Percentiles rank a stretch among this genome's conserved stretches.
phyloP scores from a whole-genome alignment of 2,797 vertebrate genomes.

The Clarias fuscus region DNA sequence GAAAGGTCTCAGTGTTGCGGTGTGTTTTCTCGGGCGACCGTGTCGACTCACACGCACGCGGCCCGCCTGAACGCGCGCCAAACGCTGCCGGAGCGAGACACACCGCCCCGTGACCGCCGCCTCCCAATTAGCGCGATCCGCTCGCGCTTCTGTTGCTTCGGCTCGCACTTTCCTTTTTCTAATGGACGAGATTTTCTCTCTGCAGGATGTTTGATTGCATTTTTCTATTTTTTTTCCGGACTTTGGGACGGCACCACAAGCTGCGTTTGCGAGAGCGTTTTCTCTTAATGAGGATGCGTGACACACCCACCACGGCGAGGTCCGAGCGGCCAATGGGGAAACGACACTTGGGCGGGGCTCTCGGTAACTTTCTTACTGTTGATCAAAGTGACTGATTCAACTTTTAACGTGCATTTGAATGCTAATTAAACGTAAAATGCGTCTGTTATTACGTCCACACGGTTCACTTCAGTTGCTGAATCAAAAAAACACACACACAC shows the following conservation, averaged over 20 bases:
- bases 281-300: not conserved
- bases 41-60: constrained; percentile 5
- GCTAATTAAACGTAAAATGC: no score
- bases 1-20: constrained; percentile 22
- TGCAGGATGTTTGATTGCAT: not conserved
- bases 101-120: not conserved
- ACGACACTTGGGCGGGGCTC: not conserved
- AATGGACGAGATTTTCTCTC: not conserved
- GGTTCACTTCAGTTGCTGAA: no score
- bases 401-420: no score
- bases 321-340: not conserved
- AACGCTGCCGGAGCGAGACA: constrained; percentile 5
- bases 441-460: no score
- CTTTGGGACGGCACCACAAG: not conserved
- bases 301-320: not conserved
- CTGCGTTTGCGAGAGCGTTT: not conserved
- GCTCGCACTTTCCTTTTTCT: constrained; percentile 8
- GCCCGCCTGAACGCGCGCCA: not conserved
- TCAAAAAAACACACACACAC: no score
- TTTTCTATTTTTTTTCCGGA: constrained; percentile 24
- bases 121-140: constrained; percentile 17
- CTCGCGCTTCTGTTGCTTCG: not conserved
- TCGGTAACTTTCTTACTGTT: not conserved
- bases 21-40: not conserved
- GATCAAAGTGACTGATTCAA: no score